Percentiles rank a stretch among this genome's conserved stretches.
phyloP scores from a whole-genome alignment of 2,113 vertebrate species.

The Cynoglossus semilaevis region DNA sequence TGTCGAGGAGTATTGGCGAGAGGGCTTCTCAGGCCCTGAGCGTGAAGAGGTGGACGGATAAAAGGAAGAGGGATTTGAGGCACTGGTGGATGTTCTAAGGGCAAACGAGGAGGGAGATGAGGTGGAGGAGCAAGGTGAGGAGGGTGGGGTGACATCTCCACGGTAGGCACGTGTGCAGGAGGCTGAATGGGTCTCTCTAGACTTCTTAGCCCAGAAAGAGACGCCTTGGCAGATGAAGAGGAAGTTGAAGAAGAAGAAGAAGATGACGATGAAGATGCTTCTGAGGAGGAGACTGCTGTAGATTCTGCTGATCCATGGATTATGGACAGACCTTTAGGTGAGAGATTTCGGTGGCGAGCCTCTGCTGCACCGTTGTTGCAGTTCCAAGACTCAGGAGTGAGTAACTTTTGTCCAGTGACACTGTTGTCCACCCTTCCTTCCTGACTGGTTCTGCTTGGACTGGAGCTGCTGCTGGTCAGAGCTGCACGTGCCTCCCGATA shows the following conservation, averaged over 20 bases:
- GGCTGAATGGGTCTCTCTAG: slow-evolving; percentile 83
- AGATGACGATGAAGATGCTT: slow-evolving; percentile 83
- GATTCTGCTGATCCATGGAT: slow-evolving; percentile 79
- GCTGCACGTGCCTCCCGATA: slow-evolving; percentile 96
- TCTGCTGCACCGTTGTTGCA: slow-evolving; percentile 79
- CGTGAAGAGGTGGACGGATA: slow-evolving; percentile 85
- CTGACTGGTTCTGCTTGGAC: slow-evolving; percentile 83
- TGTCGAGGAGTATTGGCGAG: slow-evolving; percentile 81
- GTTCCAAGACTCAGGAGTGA: slow-evolving; percentile 98
- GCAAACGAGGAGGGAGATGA: slow-evolving; percentile 65
- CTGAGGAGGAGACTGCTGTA: slow-evolving; percentile 82
- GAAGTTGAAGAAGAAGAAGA: slow-evolving; percentile 83
- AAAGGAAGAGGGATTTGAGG: slow-evolving; percentile 85
- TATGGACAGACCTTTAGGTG: slow-evolving; percentile 76
- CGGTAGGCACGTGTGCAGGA: slow-evolving; percentile 24
- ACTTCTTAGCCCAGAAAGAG: slow-evolving; percentile 83
- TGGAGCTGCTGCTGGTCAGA: slow-evolving; percentile 90
- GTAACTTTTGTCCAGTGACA: slow-evolving; percentile 81
- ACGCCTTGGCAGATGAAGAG: slow-evolving; percentile 84
- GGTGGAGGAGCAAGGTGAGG: slow-evolving; percentile 45
- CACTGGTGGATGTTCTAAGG: slow-evolving; percentile 56
- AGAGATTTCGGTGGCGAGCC: slow-evolving; percentile 82
- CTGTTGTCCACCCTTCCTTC: slow-evolving; percentile 85
- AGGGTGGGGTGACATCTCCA: slow-evolving; percentile 46
- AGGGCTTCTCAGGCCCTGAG: slow-evolving; percentile 88